phyloP scores from a whole-genome alignment of 1,140 invertebrate species.

The Leguminivora glycinivorella region DNA sequence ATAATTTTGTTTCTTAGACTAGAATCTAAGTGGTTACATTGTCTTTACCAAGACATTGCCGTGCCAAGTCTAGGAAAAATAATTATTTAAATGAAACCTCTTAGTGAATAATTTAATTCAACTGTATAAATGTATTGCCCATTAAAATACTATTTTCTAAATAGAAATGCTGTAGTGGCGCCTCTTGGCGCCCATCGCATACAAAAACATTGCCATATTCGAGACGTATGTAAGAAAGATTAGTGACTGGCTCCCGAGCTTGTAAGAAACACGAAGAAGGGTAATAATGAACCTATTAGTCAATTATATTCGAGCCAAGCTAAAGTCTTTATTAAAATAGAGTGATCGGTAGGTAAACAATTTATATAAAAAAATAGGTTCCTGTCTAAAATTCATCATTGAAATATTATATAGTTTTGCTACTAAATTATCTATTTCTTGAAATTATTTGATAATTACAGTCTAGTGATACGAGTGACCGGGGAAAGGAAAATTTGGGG shows the following conservation, averaged over 20 bases:
- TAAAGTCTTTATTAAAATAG: not conserved
- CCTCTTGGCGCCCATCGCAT: not conserved
- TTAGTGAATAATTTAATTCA: constrained; percentile 9
- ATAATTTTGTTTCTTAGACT: no score
- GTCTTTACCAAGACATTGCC: not conserved
- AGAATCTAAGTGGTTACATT: no score
- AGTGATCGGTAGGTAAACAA: not conserved
- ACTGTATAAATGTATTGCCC: not conserved
- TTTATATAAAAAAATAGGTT: no score
- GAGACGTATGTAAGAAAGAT: not conserved
- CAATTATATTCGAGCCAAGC: not conserved
- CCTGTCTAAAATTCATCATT: no score
- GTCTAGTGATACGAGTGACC: no score
- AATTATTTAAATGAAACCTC: not conserved
- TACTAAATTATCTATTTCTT: no score
- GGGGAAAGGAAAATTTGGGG: no score
- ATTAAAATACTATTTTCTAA: not conserved
- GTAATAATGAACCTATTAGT: not conserved
- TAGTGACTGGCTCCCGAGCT: not conserved
- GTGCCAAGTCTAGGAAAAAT: not conserved
- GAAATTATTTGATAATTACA: no score
- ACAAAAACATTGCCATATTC: not conserved
- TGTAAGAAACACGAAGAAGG: not conserved
- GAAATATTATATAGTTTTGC: no score
- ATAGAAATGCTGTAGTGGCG: not conserved